Evolutionary conservation across 2,888 invertebrate species (phyloP).

Genomic region (Diplolepis rosae): DNA sequence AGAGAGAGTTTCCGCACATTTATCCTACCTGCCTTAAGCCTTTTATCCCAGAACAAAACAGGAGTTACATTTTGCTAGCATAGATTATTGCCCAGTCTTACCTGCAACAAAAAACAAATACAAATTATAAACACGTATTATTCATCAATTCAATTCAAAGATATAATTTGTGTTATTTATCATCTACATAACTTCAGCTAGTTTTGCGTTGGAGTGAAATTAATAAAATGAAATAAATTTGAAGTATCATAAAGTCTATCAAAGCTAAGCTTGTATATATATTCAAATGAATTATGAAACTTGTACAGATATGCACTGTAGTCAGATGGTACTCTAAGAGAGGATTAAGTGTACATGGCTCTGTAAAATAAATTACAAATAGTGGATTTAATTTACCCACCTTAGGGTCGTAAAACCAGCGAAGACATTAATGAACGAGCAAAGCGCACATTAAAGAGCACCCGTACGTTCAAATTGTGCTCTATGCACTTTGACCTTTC

Average conservation of each 20-base stretch:
- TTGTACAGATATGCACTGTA: neutral
- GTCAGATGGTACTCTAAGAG: neutral
- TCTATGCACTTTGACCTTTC: conserved; percentile 13
- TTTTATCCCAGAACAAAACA: neutral
- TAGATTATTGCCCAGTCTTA: neutral
- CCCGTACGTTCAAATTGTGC: neutral
- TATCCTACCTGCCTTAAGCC: neutral
- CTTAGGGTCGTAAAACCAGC: conserved; percentile 4
- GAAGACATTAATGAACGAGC: conserved; percentile 5
- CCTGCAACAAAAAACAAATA: conserved; percentile 22
- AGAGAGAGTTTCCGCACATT: conserved; percentile 10
- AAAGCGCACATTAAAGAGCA: neutral
- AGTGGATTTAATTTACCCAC: conserved; percentile 6
- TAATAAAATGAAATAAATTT: neutral
- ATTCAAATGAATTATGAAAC: conserved; percentile 2
- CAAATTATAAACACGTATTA: neutral
- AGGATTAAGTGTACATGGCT: conserved; percentile 7
- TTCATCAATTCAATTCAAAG: neutral
- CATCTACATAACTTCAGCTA: neutral
- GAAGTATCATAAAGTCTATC: neutral
- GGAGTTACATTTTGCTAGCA: neutral
- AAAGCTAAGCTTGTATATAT: neutral
- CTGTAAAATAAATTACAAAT: neutral
- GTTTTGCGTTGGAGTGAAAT: neutral
- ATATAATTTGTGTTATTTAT: neutral